Base-by-base conservation (phyloP, 2,797 vertebrate species). In the Hirundo rustica region DNA sequence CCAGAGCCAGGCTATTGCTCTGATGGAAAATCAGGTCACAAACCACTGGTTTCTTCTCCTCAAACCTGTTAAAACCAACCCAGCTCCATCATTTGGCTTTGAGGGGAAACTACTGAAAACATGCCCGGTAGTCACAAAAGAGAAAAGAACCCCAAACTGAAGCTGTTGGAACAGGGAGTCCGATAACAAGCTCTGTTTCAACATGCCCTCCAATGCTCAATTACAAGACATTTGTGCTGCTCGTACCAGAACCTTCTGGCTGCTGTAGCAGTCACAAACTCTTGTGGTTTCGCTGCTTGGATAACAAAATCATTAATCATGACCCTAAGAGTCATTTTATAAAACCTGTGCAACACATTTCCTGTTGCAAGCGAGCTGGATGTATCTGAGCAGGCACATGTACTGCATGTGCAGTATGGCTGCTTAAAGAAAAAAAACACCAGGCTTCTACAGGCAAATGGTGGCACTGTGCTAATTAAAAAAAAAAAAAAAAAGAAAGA, bases 301-400 rank as follows among this genome's bases (percentile, higher is more conserved):
- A 88, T 95, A 96, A 95, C 88, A 94, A 75, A 92, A 93, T 86
- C 90, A 84, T 96, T 94, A 95, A 96, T 90, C 92, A 86, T 1
- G 23, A 84, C 88, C 13, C 1, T 30, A 58, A 74, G 16, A 68
- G 72, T n/a, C 1, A 66, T 90, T 95, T 91, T 84, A 51, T 70
- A 86, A 84, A 95, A 84, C 66, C 66, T 18, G 1, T 53, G 66
- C 79, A 60, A 75, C 66, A 61, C 47, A 75, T 66, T 96, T 93
- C 93, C 92, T 88, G 73, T 55, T 53, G 70, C 76, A 70, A 88
- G 85, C 4, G 23, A 90, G 85, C 62, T 62, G 65, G 4, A 83
- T 0, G 0, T 54, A 89, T 79, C 72, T 44, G 72, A 87, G 84
- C 3, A 6, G 87, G 91, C 75, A 80, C 91, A 85, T 0, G 1